Percentiles rank a stretch among this genome's conserved stretches.
Evolutionary conservation across 53 echinoderm and acorn worm genomes (phyloP).

Genomic region (Paelopatides confundens): DNA sequence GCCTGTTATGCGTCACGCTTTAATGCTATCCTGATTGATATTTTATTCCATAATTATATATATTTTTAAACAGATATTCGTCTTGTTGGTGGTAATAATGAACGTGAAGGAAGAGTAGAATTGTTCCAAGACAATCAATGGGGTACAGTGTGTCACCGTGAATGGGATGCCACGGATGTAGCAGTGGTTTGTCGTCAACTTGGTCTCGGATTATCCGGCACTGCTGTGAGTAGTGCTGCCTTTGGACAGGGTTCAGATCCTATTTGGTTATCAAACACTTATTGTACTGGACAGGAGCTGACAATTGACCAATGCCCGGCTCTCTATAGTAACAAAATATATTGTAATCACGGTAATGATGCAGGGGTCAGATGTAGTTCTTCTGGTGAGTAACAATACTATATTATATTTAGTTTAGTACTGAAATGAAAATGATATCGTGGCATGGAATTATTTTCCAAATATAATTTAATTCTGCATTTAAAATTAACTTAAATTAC

Average conservation of each 20-base stretch:
- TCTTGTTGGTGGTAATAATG: background rate
- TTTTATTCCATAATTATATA: no score
- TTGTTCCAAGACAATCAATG: background rate
- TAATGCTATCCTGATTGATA: no score
- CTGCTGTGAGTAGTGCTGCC: background rate
- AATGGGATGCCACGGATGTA: background rate
- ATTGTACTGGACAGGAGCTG: background rate
- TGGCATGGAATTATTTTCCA: no score
- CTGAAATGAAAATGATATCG: no score
- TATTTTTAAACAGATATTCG: background rate
- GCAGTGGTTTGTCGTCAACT: background rate
- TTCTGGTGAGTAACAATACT: no score
- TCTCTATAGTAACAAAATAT: background rate
- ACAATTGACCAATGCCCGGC: background rate
- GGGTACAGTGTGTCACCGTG: background rate
- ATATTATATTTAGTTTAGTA: no score
- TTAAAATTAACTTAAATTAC: no score
- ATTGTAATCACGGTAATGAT: background rate
- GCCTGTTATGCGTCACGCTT: no score
- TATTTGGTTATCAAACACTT: background rate
- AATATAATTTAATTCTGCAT: no score
- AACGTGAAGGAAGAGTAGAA: background rate
- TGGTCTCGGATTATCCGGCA: background rate
- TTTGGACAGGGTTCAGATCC: background rate
- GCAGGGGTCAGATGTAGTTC: background rate